A percentile compares a stretch with the other conserved stretches of the same genome.
phyloP scores from a whole-genome alignment of 2,888 invertebrate species.

The Nymphalis c-album region DNA sequence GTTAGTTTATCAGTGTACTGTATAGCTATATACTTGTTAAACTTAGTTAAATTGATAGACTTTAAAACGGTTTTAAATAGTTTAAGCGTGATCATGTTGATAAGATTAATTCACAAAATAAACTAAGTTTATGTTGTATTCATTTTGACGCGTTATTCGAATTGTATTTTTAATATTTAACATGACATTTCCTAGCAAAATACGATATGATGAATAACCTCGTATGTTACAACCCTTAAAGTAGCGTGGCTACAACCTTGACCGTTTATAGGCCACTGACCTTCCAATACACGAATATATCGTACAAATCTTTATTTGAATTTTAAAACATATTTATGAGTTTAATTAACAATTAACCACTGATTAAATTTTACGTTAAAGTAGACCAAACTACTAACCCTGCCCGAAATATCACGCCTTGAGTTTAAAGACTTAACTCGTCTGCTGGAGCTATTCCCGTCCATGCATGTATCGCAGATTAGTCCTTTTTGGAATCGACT shows the following conservation, averaged over 20 bases:
- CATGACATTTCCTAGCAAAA: background rate
- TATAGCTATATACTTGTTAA: slow-evolving; percentile 3
- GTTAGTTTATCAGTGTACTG: slow-evolving; percentile 43
- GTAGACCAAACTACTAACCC: slow-evolving; percentile 72
- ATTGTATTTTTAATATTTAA: too few species aligned
- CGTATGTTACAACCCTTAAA: slow-evolving; percentile 49
- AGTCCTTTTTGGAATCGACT: slow-evolving; percentile 61
- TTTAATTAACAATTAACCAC: background rate
- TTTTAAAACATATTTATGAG: background rate
- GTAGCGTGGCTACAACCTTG: slow-evolving; percentile 56
- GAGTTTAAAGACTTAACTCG: slow-evolving; percentile 53
- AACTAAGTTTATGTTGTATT: background rate
- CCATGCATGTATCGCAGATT: slow-evolving; percentile 59
- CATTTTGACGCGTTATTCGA: too few species aligned
- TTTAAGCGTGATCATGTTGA: background rate
- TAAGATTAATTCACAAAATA: background rate
- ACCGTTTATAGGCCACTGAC: slow-evolving; percentile 66
- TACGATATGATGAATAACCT: background rate
- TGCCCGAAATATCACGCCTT: slow-evolving; percentile 72
- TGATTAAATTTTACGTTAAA: slow-evolving; percentile 12
- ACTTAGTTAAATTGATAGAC: slow-evolving; percentile 11
- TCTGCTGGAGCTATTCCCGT: slow-evolving; percentile 72
- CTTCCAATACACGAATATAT: slow-evolving; percentile 33
- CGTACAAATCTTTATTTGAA: background rate
- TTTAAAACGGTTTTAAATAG: slow-evolving; percentile 6